Conservation (phyloP, 2,888 invertebrate genomes). For the Chrysolina oricalcia region DNA sequence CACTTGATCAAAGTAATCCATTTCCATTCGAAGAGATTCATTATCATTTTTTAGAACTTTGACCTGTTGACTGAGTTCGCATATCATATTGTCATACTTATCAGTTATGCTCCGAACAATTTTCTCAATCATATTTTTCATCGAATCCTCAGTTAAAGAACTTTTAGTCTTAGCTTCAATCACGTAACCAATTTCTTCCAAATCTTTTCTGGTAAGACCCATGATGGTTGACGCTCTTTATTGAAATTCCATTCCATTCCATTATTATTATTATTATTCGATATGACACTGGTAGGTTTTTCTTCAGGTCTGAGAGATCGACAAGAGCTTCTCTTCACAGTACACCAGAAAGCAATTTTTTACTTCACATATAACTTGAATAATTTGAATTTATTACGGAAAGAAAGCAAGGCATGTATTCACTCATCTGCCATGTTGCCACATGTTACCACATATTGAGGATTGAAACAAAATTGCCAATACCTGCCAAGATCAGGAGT, state of each 20-base stretch:
- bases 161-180: background rate
- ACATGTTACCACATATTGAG: too few relatives aligned
- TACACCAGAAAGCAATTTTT: background rate
- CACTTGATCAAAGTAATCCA: background rate
- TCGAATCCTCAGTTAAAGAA: background rate
- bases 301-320: background rate
- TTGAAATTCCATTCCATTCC: too few relatives aligned
- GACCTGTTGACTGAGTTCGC: background rate
- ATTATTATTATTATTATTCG: too few relatives aligned
- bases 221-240: background rate
- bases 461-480: background rate
- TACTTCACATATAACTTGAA: background rate
- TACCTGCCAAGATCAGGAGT: conserved; percentile 1
- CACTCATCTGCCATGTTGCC: background rate
- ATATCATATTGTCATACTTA: background rate
- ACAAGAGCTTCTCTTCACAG: background rate
- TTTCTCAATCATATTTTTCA: background rate
- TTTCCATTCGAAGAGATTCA: background rate
- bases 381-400: background rate
- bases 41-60: background rate
- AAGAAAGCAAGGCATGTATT: conserved; percentile 5
- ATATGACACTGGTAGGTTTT: background rate
- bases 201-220: background rate
- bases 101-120: background rate
- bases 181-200: background rate